Evolutionary conservation across 2,113 vertebrate genomes (phyloP).

Genomic region (Oreochromis niloticus): DNA sequence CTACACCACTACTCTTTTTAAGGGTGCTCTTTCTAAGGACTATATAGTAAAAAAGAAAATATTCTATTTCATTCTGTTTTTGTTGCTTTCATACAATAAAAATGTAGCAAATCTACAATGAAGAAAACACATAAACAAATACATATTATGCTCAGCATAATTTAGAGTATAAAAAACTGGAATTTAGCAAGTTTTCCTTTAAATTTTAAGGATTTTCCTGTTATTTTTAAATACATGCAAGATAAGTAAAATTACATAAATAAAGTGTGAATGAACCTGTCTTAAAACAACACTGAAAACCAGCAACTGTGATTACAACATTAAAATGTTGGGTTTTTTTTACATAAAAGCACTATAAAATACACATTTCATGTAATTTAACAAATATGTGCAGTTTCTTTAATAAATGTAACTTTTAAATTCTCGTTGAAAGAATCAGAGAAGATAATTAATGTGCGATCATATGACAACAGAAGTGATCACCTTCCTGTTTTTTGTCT

Average conservation of each 20-base stretch:
- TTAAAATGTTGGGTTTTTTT: neutral
- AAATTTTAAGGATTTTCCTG: rapidly evolving
- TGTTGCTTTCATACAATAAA: neutral
- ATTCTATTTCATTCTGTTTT: rapidly evolving
- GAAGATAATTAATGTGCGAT: neutral
- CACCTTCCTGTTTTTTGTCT: neutral
- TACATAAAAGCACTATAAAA: neutral
- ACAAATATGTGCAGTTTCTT: neutral
- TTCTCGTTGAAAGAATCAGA: neutral
- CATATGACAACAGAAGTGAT: neutral
- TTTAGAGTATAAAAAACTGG: neutral
- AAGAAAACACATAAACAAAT: neutral
- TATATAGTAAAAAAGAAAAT: neutral
- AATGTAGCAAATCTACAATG: neutral
- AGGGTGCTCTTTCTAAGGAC: neutral
- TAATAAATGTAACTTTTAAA: neutral
- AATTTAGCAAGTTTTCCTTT: neutral
- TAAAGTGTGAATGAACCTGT: neutral
- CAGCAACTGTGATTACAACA: neutral
- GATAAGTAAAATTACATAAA: neutral
- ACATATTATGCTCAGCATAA: neutral
- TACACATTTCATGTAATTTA: neutral
- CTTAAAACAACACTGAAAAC: neutral
- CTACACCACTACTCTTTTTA: neutral
- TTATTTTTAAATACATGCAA: neutral